Percentiles rank a stretch among this genome's conserved stretches.
Evolutionary conservation across 2,797 vertebrate genomes (phyloP).

Genomic region (Meda fulgida): DNA sequence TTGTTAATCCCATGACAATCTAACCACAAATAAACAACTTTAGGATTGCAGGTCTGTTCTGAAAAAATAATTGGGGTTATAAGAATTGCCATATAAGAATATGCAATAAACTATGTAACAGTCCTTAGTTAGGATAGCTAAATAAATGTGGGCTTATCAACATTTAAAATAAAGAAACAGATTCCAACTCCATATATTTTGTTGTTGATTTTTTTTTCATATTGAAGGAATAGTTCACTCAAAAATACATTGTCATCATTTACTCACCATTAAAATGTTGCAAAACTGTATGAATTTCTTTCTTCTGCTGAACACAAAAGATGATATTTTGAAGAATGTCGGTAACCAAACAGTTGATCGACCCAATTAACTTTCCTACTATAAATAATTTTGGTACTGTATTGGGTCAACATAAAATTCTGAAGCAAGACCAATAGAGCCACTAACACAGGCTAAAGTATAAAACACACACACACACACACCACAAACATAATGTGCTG

Average conservation of each 20-base stretch:
- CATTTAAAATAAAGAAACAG: background rate
- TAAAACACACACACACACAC: slow-evolving; percentile 50
- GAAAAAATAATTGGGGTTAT: background rate
- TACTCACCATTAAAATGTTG: too few relatives aligned
- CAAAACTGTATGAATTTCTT: too few relatives aligned
- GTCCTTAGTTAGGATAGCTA: background rate
- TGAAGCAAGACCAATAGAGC: background rate
- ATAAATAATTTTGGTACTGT: background rate
- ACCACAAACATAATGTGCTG: slow-evolving; percentile 43
- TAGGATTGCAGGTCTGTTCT: background rate
- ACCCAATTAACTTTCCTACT: background rate
- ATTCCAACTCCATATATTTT: too few relatives aligned
- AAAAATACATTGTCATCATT: too few relatives aligned
- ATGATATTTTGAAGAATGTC: too few relatives aligned
- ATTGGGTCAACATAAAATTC: background rate
- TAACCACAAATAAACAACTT: background rate
- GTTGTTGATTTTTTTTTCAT: background rate
- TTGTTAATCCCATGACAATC: too few relatives aligned
- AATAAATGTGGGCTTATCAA: background rate
- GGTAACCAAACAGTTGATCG: too few relatives aligned
- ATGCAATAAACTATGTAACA: background rate
- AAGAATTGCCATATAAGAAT: background rate
- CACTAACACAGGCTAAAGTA: slow-evolving; percentile 9
- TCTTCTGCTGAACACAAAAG: too few relatives aligned
- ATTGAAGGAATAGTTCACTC: too few relatives aligned